Base-by-base conservation (phyloP, 2,888 invertebrate species). In the Agrotis ipsilon region DNA sequence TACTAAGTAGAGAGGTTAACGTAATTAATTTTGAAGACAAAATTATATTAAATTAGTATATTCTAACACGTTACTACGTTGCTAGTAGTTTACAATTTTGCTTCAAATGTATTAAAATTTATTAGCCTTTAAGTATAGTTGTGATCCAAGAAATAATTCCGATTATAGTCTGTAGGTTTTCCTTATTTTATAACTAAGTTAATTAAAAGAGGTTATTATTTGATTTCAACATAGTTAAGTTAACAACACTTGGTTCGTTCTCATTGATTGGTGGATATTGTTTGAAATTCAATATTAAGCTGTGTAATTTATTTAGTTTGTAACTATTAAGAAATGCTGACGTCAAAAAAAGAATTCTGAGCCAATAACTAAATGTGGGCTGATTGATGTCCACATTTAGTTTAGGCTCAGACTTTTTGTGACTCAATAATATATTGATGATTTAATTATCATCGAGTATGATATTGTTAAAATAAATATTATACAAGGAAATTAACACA, bases 401-500 rank as follows among this genome's bases (percentile, higher is more conserved):
- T 39, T 57, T 19, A 5, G 7, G 0, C 32, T 39, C 16, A 14
- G 18, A 52, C 13, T 49, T 46, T 66, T 60, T 68, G 27, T 16
- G 19, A 27, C 19, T 46, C 9, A 3, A 21, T 21, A 48, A 9
- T n/a, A 24, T 18, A 60, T 32, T 21, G 11, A 46, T 24, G 49
- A 19, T 62, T 59, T 68, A 32, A 75, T 69, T 72, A 65, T 4
- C 6, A 18, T 3, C 32, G 11, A n/a, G 39, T 14, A 39, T 9
- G 58, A 65, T 51, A 59, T 19, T 46, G 46, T 5, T 46, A 74
- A 72, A 74, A 21, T 59, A 76, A 54, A 62, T 52, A 32, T 9
- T 59, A 62, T 27, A 43, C 48, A n/a, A 78, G 24, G 16, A 27
- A 79, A 65, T 79, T 69, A 69, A 69, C 76, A 72, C 64, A 27